phyloP scores from a whole-genome alignment of 2,888 invertebrate species.

The Melieria crassipennis region DNA sequence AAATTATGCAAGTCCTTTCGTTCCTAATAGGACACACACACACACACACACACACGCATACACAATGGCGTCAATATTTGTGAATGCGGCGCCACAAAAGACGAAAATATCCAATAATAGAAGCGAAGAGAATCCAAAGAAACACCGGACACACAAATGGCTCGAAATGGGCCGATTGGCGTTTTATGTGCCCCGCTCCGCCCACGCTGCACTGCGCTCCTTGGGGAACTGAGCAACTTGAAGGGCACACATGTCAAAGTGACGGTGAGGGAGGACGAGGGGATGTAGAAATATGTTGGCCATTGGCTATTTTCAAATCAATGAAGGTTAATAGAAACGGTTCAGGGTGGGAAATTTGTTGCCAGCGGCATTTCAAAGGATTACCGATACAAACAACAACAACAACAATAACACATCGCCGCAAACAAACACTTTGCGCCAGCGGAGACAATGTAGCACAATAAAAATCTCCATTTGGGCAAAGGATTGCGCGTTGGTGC shows the following conservation, averaged over 20 bases:
- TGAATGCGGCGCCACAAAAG: too few relatives aligned
- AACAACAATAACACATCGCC: background rate
- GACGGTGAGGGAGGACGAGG: too few relatives aligned
- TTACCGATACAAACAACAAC: conserved; percentile 16
- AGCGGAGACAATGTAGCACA: background rate
- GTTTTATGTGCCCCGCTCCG: too few relatives aligned
- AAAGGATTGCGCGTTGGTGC: too few relatives aligned
- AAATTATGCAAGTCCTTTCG: conserved; percentile 25
- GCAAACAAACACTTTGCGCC: too few relatives aligned
- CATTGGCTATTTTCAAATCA: conserved; percentile 40
- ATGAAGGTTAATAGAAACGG: conserved; percentile 38
- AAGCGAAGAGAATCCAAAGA: background rate
- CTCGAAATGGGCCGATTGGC: too few relatives aligned
- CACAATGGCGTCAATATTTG: background rate
- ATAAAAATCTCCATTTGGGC: too few relatives aligned
- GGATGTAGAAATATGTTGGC: conserved; percentile 22
- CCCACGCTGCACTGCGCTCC: too few relatives aligned
- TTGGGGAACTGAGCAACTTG: too few relatives aligned
- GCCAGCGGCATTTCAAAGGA: conserved; percentile 29
- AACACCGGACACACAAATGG: too few relatives aligned
- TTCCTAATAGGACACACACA: background rate
- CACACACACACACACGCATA: background rate
- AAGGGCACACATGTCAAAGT: too few relatives aligned
- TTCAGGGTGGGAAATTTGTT: conserved; percentile 30
- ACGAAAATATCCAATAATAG: background rate